Conservation (phyloP, 1,140 invertebrate species). For the Matsumurasca onukii region DNA sequence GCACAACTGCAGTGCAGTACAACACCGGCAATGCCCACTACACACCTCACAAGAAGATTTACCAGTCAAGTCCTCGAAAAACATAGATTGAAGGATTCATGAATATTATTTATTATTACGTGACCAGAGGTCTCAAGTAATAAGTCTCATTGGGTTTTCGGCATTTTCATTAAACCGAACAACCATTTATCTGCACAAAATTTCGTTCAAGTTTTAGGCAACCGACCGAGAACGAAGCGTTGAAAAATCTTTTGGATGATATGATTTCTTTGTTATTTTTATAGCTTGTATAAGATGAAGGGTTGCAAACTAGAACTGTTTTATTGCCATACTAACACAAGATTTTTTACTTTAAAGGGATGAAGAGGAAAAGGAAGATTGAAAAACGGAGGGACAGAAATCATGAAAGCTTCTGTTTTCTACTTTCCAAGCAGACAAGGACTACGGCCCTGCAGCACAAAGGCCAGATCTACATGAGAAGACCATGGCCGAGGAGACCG, state of each 20-base stretch:
- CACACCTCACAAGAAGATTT: constrained; percentile 27
- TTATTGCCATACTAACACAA: no score
- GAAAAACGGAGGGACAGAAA: no score
- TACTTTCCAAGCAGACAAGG: neutral
- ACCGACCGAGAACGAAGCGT: neutral
- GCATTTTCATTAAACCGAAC: neutral
- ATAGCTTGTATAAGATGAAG: neutral
- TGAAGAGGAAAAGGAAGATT: neutral
- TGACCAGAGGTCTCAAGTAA: neutral
- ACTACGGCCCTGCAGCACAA: no score
- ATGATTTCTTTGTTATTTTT: neutral
- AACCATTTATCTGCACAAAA: neutral
- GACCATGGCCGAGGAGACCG: neutral
- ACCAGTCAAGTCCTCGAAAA: neutral
- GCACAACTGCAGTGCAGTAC: constrained; percentile 29
- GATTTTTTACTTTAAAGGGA: no score
- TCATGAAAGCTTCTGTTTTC: neutral
- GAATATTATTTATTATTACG: neutral
- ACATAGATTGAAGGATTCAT: neutral
- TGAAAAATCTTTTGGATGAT: neutral
- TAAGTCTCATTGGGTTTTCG: neutral
- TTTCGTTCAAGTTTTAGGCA: no score
- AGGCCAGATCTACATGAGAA: neutral
- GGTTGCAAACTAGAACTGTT: neutral
- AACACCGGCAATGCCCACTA: constrained; percentile 21